Conservation (phyloP, 2,888 invertebrate genomes). For the Amiota communis region DNA sequence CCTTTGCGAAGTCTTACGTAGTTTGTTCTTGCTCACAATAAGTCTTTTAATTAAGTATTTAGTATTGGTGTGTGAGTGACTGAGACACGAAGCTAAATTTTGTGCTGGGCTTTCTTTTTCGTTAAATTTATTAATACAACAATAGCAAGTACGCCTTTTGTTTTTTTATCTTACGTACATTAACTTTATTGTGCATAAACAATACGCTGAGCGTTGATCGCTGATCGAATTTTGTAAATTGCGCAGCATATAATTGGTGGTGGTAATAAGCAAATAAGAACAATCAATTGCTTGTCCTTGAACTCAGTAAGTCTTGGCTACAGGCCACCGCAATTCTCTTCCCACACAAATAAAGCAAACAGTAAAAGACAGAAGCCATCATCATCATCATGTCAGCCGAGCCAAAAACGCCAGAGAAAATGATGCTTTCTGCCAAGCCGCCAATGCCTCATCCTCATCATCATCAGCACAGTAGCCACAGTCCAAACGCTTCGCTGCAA, state of each 20-base stretch:
- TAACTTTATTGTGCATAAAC: not conserved
- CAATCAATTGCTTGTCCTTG: slow-evolving; percentile 47
- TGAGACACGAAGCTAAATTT: too few relatives aligned
- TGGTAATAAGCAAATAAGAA: slow-evolving; percentile 32
- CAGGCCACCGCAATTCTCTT: slow-evolving; percentile 42
- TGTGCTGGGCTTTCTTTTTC: not conserved
- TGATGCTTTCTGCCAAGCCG: slow-evolving; percentile 63
- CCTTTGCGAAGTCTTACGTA: too few relatives aligned
- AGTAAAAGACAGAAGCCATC: slow-evolving; percentile 17
- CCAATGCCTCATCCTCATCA: slow-evolving; percentile 61
- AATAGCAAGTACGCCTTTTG: not conserved
- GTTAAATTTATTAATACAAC: not conserved
- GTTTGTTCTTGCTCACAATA: too few relatives aligned
- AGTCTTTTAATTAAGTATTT: too few relatives aligned
- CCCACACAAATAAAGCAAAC: not conserved
- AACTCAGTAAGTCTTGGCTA: slow-evolving; percentile 58
- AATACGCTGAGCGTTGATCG: too few relatives aligned
- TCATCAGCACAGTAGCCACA: slow-evolving; percentile 57
- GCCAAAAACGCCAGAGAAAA: slow-evolving; percentile 63
- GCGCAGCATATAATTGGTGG: not conserved
- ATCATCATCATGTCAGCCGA: slow-evolving; percentile 64
- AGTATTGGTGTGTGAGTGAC: too few relatives aligned
- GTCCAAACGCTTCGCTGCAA: slow-evolving; percentile 72
- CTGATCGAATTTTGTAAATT: slow-evolving; percentile 3
- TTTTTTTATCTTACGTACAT: not conserved